A percentile compares a stretch with the other conserved stretches of the same genome.
phyloP scores from a whole-genome alignment of 2,113 vertebrate genomes.

The Peromyscus californicus region DNA sequence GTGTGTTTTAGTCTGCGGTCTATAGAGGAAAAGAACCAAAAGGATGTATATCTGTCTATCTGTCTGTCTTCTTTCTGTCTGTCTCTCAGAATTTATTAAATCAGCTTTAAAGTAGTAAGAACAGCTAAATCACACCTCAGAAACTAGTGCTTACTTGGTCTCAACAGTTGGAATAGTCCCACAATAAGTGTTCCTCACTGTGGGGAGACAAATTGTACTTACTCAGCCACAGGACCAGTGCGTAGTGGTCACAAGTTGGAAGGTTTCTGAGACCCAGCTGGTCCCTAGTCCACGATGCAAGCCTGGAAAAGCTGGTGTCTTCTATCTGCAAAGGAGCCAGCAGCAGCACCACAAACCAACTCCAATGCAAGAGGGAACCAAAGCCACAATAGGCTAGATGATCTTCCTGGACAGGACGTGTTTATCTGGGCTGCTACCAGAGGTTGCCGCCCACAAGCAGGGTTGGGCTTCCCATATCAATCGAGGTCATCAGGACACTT shows the following conservation, averaged over 20 bases:
- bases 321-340: neutral
- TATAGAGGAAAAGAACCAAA: neutral
- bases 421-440: neutral
- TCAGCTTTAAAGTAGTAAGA: neutral
- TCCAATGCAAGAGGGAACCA: neutral
- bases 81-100: neutral
- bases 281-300: neutral
- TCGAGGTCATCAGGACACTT: neutral
- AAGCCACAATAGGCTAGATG: neutral
- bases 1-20: neutral
- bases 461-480: neutral
- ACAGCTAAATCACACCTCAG: neutral
- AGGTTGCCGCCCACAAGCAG: neutral
- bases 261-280: neutral
- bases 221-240: neutral
- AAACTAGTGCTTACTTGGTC: neutral
- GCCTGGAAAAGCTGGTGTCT: neutral
- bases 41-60: neutral
- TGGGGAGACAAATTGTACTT: neutral
- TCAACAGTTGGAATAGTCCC: neutral
- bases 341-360: neutral
- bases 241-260: neutral
- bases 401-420: neutral
- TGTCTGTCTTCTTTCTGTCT: neutral
- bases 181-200: neutral